Percentiles rank a stretch among this genome's conserved stretches.
phyloP scores from a whole-genome alignment of 2,888 invertebrate species.

The Aleiodes alternator region DNA sequence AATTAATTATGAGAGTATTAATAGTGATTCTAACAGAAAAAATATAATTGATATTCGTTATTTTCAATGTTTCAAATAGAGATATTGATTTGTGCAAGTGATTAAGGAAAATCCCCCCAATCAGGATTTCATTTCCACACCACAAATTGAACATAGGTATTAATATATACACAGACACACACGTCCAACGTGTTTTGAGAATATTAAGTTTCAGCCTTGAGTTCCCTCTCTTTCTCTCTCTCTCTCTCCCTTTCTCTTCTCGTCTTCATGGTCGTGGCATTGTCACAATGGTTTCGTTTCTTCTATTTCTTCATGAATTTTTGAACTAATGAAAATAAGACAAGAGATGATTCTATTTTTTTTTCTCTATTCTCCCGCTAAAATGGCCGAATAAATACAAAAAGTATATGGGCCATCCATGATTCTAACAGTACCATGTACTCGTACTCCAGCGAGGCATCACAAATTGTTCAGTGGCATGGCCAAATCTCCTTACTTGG shows the following conservation, averaged over 20 bases:
- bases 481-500: constrained; percentile 6
- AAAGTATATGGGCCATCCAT: constrained; percentile 31
- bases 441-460: constrained; percentile 44
- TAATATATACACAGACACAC: constrained; percentile 13
- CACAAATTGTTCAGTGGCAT: constrained; percentile 33
- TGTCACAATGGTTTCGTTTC: background rate
- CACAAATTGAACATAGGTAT: constrained; percentile 27
- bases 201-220: constrained; percentile 37
- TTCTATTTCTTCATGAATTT: background rate
- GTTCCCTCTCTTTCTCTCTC: no score
- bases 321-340: constrained; percentile 34
- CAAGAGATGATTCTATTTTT: background rate
- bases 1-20: constrained; percentile 31
- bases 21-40: background rate
- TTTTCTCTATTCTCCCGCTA: background rate
- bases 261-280: background rate
- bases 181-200: background rate
- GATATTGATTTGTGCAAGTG: constrained; percentile 20
- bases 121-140: constrained; percentile 29
- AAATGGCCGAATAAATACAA: background rate
- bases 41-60: background rate
- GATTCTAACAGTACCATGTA: constrained; percentile 63
- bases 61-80: background rate
- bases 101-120: constrained; percentile 40
- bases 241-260: no score